Evolutionary conservation across 2,797 vertebrate species (phyloP).

Genomic region (Anabas testudineus): DNA sequence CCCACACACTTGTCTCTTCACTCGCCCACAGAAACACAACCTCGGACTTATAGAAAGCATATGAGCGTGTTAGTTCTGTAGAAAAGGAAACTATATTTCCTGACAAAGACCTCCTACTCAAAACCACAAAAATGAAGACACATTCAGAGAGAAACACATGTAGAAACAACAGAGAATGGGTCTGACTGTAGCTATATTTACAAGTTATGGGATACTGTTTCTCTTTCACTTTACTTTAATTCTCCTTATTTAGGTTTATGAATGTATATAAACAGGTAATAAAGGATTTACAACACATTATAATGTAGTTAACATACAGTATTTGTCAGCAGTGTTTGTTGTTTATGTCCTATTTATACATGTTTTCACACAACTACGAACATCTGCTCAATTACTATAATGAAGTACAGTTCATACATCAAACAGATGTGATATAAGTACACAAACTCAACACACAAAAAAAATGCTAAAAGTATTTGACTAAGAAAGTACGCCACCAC

Average conservation of each 20-base stretch:
- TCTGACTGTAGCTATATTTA: neutral
- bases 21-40: constrained; percentile 10
- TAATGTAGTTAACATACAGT: too few species aligned
- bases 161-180: neutral
- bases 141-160: neutral
- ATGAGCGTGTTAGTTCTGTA: constrained; percentile 15
- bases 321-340: too few species aligned
- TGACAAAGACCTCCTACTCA: constrained; percentile 56
- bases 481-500: too few species aligned
- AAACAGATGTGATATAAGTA: too few species aligned
- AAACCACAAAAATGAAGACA: constrained; percentile 35
- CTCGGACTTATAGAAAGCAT: neutral
- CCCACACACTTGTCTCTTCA: neutral
- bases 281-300: neutral
- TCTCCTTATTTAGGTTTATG: too few species aligned
- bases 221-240: too few species aligned
- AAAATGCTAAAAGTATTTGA: too few species aligned
- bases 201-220: neutral
- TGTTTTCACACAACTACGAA: too few species aligned
- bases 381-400: too few species aligned
- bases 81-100: constrained; percentile 68
- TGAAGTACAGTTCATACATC: too few species aligned
- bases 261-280: neutral
- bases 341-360: too few species aligned
- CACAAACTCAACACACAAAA: too few species aligned